A percentile compares a stretch with the other conserved stretches of the same genome.
phyloP scores from a whole-genome alignment of 2,113 vertebrate genomes.

The Malurus alboscapulatus region DNA sequence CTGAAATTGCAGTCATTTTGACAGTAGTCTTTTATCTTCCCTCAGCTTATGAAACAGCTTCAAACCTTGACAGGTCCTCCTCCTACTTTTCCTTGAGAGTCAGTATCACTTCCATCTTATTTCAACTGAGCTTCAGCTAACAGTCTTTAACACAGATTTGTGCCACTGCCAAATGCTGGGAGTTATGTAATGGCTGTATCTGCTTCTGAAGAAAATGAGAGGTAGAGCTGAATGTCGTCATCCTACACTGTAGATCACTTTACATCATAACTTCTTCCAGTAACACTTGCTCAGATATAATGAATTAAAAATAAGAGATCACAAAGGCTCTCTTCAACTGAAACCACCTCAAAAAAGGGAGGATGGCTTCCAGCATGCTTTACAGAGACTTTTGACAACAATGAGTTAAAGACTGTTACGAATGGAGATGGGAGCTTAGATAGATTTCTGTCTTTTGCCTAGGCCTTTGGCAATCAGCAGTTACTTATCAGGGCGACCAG shows the following conservation, averaged over 20 bases:
- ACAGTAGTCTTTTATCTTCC: slow-evolving; percentile 18
- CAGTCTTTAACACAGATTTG: slow-evolving; percentile 41
- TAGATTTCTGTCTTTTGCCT: too few relatives aligned
- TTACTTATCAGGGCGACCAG: too few relatives aligned
- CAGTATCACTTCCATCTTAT: slow-evolving; percentile 38
- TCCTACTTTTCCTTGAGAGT: slow-evolving; percentile 38
- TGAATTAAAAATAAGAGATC: not conserved
- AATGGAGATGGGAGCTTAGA: too few relatives aligned
- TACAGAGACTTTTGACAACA: not conserved
- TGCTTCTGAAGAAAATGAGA: slow-evolving; percentile 58
- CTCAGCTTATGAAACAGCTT: slow-evolving; percentile 24
- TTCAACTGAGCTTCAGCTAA: slow-evolving; percentile 39
- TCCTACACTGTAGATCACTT: slow-evolving; percentile 15
- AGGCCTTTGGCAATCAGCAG: too few relatives aligned
- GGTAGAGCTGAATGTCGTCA: slow-evolving; percentile 48
- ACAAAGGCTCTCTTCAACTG: not conserved
- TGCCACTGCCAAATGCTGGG: slow-evolving; percentile 26
- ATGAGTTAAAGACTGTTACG: not conserved
- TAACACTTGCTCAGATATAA: slow-evolving; percentile 21
- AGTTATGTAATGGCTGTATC: slow-evolving; percentile 34
- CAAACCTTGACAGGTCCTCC: slow-evolving; percentile 28
- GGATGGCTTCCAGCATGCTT: not conserved
- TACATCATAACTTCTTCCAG: slow-evolving; percentile 38
- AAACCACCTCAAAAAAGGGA: not conserved
- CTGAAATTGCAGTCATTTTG: not conserved